Base-by-base conservation (phyloP, 2,888 invertebrate genomes). In the Glyphotaelius pellucidus region DNA sequence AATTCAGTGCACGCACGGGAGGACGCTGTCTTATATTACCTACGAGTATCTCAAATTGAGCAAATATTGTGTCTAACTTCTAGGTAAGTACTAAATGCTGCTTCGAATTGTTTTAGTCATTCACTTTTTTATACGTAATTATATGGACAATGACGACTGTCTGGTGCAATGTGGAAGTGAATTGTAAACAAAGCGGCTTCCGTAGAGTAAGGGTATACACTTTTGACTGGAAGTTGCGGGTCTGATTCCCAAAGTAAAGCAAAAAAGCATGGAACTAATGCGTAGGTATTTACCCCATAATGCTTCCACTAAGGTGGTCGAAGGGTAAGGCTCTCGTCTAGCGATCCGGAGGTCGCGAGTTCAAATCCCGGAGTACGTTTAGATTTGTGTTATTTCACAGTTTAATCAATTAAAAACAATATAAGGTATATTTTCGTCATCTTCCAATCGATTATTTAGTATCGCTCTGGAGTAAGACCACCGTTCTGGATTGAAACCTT, bases 1-100 rank as follows among this genome's bases (percentile, higher is more conserved):
- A 91, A 81, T 90, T 83, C n/a, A 83, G n/a, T 38, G 80, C 89
- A 89, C 80, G 89, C 83, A 92, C 81, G 80, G 84, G n/a, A 32
- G 85, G 84, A 30, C 90, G 38, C 52, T 87, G 88, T 52, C 32
- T 88, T 31, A 42, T n/a, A 42, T n/a, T 86, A n/a, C n/a, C n/a
- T n/a, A 32, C 32, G 81, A 86, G 25, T 86, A 47, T 47, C 86
- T 86, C 47, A 86, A 86, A 47, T 86, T 86, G 30, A 86, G 47
- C 30, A 42, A 86, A 86, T n/a, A 42, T 86, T 81, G 32, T 32
- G 81, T 32, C 31, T 81, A 32, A 81, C 81, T 32, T 32, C 31
- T 32, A 67, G 67, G 67, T 67, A 67, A 52, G 19, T 19, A 52
- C 52, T 52, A 52, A 67, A 25, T 67, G n/a, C 25, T 25, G 67